Conservation (phyloP, 2,113 vertebrate genomes). For the Nothocercus julius region DNA sequence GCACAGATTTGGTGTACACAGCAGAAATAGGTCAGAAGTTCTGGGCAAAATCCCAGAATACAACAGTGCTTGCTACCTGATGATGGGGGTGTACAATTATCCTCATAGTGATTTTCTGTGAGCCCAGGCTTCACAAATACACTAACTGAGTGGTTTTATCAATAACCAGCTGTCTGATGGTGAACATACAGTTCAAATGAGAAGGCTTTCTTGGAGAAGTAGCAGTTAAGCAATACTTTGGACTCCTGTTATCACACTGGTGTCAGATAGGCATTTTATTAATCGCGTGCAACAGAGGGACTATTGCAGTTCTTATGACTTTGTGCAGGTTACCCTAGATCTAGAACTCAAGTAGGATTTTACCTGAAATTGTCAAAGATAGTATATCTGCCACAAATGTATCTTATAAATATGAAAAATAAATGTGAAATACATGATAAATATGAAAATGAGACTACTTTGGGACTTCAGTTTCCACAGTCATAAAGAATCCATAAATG, state of each 20-base stretch:
- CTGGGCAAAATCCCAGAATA: neutral
- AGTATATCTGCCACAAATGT: neutral
- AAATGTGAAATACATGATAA: neutral
- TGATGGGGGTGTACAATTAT: neutral
- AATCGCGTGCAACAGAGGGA: neutral
- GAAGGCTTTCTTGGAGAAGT: neutral
- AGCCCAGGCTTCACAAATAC: neutral
- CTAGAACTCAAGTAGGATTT: neutral
- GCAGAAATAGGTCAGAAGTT: neutral
- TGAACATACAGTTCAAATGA: neutral
- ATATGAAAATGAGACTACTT: neutral
- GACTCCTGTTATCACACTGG: neutral
- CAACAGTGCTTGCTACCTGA: neutral
- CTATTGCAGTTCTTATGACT: neutral
- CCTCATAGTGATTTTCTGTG: neutral
- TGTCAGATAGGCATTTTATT: neutral
- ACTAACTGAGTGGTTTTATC: neutral
- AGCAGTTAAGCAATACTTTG: rapidly evolving
- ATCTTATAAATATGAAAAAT: neutral
- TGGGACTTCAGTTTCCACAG: neutral
- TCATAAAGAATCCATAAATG: neutral
- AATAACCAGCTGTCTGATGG: neutral
- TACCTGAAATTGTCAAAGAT: neutral
- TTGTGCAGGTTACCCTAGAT: neutral
- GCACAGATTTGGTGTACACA: neutral